Percentiles rank a stretch among this genome's conserved stretches.
These are phyloP conservation scores for Chelonia mydas DNA, from an alignment of 2,797 vertebrate genomes.

Conservation along the genomic window DNA sequence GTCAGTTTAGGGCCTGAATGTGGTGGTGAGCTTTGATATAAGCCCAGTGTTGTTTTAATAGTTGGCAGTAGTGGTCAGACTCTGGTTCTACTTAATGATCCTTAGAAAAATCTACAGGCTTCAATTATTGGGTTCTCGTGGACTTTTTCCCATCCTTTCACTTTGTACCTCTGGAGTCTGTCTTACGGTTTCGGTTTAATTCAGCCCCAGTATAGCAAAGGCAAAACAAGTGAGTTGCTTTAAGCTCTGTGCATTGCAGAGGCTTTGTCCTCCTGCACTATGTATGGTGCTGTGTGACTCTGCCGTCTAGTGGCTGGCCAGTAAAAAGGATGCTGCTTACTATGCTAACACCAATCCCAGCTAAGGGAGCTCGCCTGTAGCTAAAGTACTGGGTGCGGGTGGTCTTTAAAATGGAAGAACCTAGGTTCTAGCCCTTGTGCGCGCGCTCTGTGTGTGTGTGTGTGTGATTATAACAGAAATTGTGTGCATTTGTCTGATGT, in stretches of 20 bases:
- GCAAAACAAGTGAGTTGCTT: constrained; percentile 51
- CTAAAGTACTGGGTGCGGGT: background rate
- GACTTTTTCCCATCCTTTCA: background rate
- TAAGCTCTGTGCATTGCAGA: background rate
- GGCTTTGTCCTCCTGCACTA: background rate
- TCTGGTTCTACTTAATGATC: background rate
- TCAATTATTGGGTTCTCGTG: background rate
- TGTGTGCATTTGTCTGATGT: background rate
- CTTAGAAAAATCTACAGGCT: background rate
- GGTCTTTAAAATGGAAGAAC: background rate
- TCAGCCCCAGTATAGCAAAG: background rate
- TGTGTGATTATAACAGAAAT: background rate
- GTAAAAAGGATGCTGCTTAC: background rate
- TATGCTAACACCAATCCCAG: background rate
- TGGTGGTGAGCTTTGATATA: constrained; percentile 39
- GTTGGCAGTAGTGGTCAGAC: constrained; percentile 36
- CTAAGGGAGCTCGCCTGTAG: background rate
- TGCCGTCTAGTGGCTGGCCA: background rate
- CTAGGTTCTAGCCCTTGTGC: background rate
- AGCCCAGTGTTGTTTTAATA: constrained; percentile 21
- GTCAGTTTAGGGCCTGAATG: constrained; percentile 53
- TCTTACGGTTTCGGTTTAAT: constrained; percentile 25
- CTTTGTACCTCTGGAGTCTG: constrained; percentile 2
- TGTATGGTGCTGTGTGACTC: background rate
- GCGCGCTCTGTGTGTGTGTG: no score